phyloP scores from a whole-genome alignment of 2,797 vertebrate species.

The Limnodromus scolopaceus region DNA sequence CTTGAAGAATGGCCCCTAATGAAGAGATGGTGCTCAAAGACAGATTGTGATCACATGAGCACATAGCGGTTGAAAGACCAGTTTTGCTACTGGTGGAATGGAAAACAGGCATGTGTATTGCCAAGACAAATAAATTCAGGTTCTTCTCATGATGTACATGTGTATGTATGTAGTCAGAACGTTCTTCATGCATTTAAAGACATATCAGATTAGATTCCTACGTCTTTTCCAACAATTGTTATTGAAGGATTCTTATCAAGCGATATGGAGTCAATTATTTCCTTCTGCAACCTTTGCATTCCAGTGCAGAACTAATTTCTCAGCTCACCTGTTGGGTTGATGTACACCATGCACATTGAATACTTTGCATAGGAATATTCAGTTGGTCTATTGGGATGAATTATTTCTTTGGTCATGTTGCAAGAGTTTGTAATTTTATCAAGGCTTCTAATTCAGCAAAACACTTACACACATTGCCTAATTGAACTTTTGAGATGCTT shows the following conservation, averaged over 20 bases:
- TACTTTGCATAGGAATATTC: neutral
- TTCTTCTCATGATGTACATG: neutral
- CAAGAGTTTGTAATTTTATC: neutral
- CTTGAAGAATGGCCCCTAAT: neutral
- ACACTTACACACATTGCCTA: neutral
- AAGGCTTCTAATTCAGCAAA: neutral
- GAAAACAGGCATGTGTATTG: neutral
- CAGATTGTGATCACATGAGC: neutral
- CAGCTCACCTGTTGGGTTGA: neutral
- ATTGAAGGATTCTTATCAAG: neutral
- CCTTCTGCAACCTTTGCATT: neutral
- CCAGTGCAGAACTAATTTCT: neutral
- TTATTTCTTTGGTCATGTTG: neutral
- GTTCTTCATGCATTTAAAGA: neutral
- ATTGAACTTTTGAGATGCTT: neutral
- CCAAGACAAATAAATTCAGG: neutral
- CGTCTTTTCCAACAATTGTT: neutral
- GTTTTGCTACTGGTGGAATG: neutral
- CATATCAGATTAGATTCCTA: neutral
- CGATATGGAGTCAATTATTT: neutral
- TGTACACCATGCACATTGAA: neutral
- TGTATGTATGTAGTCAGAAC: neutral
- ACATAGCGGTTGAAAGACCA: neutral
- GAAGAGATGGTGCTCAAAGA: neutral
- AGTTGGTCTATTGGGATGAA: neutral